Percentiles rank a stretch among this genome's conserved stretches.
Evolutionary conservation across 2,888 invertebrate genomes (phyloP).

Genomic region (Ethmia dodecea): DNA sequence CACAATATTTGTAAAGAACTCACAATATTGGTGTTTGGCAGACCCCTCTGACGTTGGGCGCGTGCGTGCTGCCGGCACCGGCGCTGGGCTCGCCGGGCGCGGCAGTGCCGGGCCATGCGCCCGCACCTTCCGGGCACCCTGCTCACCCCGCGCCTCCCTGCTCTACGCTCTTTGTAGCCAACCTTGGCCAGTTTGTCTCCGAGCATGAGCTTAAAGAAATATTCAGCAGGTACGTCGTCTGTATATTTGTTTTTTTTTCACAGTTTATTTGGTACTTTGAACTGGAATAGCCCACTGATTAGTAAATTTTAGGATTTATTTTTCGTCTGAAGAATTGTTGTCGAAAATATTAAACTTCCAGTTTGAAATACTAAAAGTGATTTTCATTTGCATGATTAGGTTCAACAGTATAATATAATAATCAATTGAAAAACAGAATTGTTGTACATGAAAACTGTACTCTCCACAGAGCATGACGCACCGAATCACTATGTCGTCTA

Average conservation of each 20-base stretch:
- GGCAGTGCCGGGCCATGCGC: slow-evolving; percentile 81
- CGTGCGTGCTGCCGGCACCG: slow-evolving; percentile 94
- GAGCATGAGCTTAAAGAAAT: slow-evolving; percentile 99
- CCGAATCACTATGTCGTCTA: slow-evolving; percentile 60
- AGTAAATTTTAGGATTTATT: too few species aligned
- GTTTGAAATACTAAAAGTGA: too few species aligned
- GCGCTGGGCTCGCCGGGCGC: slow-evolving; percentile 94
- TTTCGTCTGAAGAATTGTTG: too few species aligned
- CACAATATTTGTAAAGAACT: too few species aligned
- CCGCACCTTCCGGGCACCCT: slow-evolving; percentile 75
- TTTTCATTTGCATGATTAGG: slow-evolving; percentile 50
- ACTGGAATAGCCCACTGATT: too few species aligned
- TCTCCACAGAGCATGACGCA: slow-evolving; percentile 71
- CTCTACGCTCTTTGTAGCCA: slow-evolving; percentile 98
- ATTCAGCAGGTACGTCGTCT: slow-evolving; percentile 98
- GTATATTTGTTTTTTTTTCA: too few species aligned
- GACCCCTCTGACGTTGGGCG: slow-evolving; percentile 78
- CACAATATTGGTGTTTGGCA: slow-evolving; percentile 24
- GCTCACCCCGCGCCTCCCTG: slow-evolving; percentile 89
- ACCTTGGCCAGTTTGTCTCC: slow-evolving; percentile 97
- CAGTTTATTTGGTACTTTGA: too few species aligned
- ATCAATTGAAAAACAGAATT: slow-evolving; percentile 18
- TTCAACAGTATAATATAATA: background rate
- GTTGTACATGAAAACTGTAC: slow-evolving; percentile 35
- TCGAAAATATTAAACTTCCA: too few species aligned